Percentiles rank a stretch among this genome's conserved stretches.
Conservation (phyloP, 2,797 vertebrate species). For the Leptoclinus maculatus region DNA sequence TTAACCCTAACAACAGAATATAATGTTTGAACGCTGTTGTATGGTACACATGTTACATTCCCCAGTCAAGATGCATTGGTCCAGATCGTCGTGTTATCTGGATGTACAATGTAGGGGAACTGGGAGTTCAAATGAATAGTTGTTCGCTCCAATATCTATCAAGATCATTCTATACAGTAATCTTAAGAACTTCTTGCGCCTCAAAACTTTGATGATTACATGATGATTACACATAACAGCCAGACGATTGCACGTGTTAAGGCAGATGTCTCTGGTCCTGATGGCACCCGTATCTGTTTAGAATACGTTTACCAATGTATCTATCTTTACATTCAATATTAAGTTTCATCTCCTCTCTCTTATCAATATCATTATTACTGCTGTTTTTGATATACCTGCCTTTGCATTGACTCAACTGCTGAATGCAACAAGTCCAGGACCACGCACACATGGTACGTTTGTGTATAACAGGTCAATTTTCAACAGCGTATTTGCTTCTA, state of each 20-base stretch:
- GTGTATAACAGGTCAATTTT: neutral
- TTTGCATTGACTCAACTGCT: neutral
- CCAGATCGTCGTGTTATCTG: neutral
- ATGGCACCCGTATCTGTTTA: constrained; percentile 13
- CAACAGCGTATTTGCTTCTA: neutral
- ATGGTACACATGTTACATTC: neutral
- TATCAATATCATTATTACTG: neutral
- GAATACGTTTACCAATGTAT: constrained; percentile 29
- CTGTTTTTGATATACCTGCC: neutral
- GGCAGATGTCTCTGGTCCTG: constrained; percentile 10
- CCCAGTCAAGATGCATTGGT: neutral
- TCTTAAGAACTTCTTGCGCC: constrained; percentile 23
- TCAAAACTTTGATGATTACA: constrained; percentile 31
- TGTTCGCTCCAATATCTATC: no score
- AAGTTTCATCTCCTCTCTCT: neutral
- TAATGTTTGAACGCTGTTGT: neutral
- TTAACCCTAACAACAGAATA: neutral
- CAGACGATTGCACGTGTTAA: constrained; percentile 1
- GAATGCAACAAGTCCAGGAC: neutral
- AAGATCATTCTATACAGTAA: no score
- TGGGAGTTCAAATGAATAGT: no score
- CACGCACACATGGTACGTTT: neutral
- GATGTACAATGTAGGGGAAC: no score
- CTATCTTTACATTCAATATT: constrained; percentile 11
- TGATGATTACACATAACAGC: constrained; percentile 45